phyloP scores from a whole-genome alignment of 1,140 invertebrate species.

The Lepidotrigona ventralis region DNA sequence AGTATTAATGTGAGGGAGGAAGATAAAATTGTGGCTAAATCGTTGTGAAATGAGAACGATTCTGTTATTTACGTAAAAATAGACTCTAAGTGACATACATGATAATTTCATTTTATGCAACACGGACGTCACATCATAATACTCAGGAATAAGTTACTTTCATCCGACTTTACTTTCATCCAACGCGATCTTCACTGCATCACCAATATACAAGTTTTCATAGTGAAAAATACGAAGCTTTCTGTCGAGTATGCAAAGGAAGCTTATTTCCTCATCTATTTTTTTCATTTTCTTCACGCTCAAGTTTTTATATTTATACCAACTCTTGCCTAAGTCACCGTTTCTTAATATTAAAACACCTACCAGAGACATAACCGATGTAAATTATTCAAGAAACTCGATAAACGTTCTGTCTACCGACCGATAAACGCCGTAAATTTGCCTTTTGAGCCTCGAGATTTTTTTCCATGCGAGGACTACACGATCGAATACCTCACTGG shows the following conservation, averaged over 20 bases:
- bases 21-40: no score
- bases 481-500: neutral
- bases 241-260: neutral
- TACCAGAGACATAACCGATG: no score
- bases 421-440: slow-evolving; percentile 27
- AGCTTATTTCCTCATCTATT: slow-evolving; percentile 13
- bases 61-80: no score
- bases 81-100: no score
- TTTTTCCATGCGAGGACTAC: neutral
- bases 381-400: slow-evolving; percentile 11
- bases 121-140: no score
- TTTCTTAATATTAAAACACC: neutral
- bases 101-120: no score
- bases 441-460: neutral
- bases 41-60: no score
- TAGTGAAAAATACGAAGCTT: neutral
- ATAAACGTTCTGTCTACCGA: slow-evolving; percentile 6
- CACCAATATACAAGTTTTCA: neutral
- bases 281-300: neutral
- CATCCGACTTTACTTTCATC: neutral
- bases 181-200: neutral
- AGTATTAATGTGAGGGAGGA: no score
- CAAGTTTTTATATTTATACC: no score
- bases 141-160: no score
- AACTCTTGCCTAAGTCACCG: neutral